Evolutionary conservation across 2,888 invertebrate species (phyloP), one percentile per base, ranked within the genome.

Genomic region (Caradrina kadenii): DNA sequence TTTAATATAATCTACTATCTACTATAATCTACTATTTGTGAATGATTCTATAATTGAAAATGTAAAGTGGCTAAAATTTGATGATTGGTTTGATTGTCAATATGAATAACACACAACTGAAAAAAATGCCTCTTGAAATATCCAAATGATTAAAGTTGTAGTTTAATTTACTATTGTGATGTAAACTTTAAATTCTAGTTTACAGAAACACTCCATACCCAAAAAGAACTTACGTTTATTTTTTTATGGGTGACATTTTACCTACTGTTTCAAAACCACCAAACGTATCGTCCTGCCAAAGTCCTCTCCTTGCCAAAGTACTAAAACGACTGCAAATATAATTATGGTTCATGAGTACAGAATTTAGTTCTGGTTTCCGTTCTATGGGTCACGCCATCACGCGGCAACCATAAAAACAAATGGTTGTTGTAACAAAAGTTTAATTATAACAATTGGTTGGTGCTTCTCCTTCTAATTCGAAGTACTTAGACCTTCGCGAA

Each of bases 371-470:
- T 54, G 26, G 21, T 17, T 39, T 55, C 17, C 26, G 10, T 17
- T 63, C 39, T n/a, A 3, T 7, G 17, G 22, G 50, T 56, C 35
- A 62, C 19, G 6, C n/a, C n/a, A 49, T 54, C 75, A 66, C 54
- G 73, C 61, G 48, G 48, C 42, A 15, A 35, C 19, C 63, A 73
- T 79, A 61, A 79, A 73, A 58, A 69, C 55, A 75, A 80, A 63
- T 55, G n/a, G 50, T 62, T 69, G 50, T 19, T 45, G 22, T 54
- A 62, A 67, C 66, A 56, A 64, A 17, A 59, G 61, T 55, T 68
- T 82, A 84, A 87, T 85, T 84, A 70, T 74, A 67, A 62, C 85
- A 85, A 81, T 85, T 80, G 76, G 56, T 68, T 60, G 54, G 49
- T 55, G 74, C 42, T 73, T 54, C 7, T 82, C 77, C 49, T 64